Evolutionary conservation across 2,113 vertebrate species (phyloP), one percentile per base, ranked within the genome.

Genomic region (Ancistrus triradiatus): DNA sequence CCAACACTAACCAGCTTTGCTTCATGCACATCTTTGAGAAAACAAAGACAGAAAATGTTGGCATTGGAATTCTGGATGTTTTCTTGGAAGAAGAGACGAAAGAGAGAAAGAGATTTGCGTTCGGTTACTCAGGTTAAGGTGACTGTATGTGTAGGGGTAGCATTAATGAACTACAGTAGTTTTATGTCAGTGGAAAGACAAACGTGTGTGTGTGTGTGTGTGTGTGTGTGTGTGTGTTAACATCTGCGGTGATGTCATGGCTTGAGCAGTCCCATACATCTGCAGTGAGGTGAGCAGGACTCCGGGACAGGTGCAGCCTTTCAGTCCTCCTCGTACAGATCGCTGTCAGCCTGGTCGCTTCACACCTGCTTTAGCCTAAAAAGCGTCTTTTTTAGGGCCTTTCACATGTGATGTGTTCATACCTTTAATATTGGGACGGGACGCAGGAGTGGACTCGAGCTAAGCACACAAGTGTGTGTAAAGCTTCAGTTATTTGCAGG

Each of bases 301-400:
- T 28, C 43, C 66, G 50, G 55, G 62, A 1, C 71, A 73, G 50
- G 35, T 55, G 35, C 38, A 68, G 70, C 38, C 40, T 44, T 17
- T 33, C 28, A 38, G 43, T 63, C 58, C 49, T 50, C 60, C 52
- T 63, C 47, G 47, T 57, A 22, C 1, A 46, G 68, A 67, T 69
- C 69, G 65, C 65, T 77, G 57, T 63, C 69, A 75, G 55, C 70
- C 49, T 27, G 17, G 28, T 65, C 58, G 35, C 71, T 69, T 76
- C 73, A 80, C 44, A 66, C 52, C 0, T 2, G 72, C 52, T 75
- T 76, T 68, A 25, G 50, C 72, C 21, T 64, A 69, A 74, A 61
- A 74, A 65, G 49, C 64, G 61, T 43, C 68, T 73, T 56, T 81
- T 78, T 69, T 60, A 67, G 22, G 53, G 64, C 67, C 72, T 46